Evolutionary conservation across 2,113 vertebrate species (phyloP).

Genomic region (Epinephelus lanceolatus): DNA sequence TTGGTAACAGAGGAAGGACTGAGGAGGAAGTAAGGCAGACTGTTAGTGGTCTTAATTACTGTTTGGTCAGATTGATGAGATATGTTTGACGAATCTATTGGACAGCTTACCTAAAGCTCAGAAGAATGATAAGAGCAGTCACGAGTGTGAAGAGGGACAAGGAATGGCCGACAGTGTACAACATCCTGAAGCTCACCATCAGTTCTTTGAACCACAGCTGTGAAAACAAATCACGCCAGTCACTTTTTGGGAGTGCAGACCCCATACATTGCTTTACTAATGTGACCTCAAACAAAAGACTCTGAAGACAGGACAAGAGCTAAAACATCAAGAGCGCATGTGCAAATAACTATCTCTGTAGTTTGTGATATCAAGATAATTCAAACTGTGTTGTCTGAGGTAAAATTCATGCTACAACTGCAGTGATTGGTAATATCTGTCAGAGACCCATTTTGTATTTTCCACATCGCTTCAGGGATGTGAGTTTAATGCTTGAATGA

Average conservation of each 20-base stretch:
- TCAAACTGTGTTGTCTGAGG: neutral
- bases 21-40: no score
- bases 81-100: neutral
- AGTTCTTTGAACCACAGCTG: constrained; percentile 79
- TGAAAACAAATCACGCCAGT: constrained; percentile 30
- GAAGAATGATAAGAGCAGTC: constrained; percentile 88
- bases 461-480: neutral
- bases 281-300: neutral
- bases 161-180: constrained; percentile 92
- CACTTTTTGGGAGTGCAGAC: neutral
- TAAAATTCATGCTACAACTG: neutral
- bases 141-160: constrained; percentile 87
- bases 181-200: constrained; percentile 79
- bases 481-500: neutral
- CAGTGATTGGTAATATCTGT: neutral
- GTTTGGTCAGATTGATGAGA: neutral
- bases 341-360: neutral
- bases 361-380: neutral
- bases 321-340: no score
- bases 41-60: no score
- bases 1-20: neutral
- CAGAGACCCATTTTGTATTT: neutral
- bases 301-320: no score
- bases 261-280: neutral
- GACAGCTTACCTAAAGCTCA: constrained; percentile 88